Conservation (phyloP, 2,888 invertebrate species). For the Linnaemya tessellans region DNA sequence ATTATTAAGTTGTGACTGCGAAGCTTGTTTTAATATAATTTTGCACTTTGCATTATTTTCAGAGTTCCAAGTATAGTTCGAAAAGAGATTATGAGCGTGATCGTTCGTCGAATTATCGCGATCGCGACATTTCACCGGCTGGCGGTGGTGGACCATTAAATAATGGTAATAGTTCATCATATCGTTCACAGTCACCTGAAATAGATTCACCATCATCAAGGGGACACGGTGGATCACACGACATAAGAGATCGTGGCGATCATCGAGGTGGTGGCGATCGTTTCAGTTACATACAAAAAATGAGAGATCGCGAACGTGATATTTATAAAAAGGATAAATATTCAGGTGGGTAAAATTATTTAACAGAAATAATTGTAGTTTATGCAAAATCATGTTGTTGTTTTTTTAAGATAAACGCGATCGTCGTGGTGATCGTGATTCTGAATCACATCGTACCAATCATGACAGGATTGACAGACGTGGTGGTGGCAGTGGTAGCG, state of each 20-base stretch:
- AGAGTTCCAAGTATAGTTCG: slow-evolving; percentile 92
- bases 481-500: slow-evolving; percentile 74
- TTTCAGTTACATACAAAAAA: slow-evolving; percentile 83
- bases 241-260: slow-evolving; percentile 80
- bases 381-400: background rate
- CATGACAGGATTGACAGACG: slow-evolving; percentile 91
- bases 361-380: background rate
- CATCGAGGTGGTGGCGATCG: slow-evolving; percentile 85
- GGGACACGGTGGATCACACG: slow-evolving; percentile 80
- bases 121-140: slow-evolving; percentile 82
- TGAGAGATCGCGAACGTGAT: slow-evolving; percentile 89
- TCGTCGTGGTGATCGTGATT: slow-evolving; percentile 86
- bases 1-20: background rate
- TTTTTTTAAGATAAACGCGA: slow-evolving; percentile 88
- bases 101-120: slow-evolving; percentile 83
- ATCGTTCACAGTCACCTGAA: slow-evolving; percentile 89
- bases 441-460: slow-evolving; percentile 91
- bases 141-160: slow-evolving; percentile 77
- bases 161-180: slow-evolving; percentile 88
- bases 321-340: slow-evolving; percentile 96
- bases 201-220: slow-evolving; percentile 87
- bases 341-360: slow-evolving; percentile 86
- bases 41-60: slow-evolving; percentile 75
- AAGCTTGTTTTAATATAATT: background rate
- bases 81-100: slow-evolving; percentile 87